Base-by-base conservation (phyloP, 2,888 invertebrate genomes). In the Diogma glabrata region DNA sequence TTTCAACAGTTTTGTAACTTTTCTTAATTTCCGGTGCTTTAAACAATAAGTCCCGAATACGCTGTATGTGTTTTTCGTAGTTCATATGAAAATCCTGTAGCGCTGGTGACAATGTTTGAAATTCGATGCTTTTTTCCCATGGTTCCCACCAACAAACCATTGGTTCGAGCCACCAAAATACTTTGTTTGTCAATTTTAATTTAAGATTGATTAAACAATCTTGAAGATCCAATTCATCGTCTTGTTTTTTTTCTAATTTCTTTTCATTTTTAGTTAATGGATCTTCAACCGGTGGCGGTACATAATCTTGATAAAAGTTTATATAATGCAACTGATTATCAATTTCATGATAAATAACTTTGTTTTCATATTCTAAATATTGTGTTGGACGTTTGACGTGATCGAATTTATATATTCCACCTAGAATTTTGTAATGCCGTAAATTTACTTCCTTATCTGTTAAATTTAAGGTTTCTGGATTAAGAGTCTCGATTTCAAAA, bases 101-200 rank as follows among this genome's bases (percentile, higher is more conserved):
- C 3, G 20, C 28, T 8, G 17, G 22, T 7, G 28, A 12, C 8
- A 48, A 28, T 8, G 20, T 22, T 14, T 14, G 3, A 22, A 48
- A 48, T 48, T 48, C 33, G 5, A 33, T n/a, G 14, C 30, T 30
- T 38, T 24, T 33, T 49, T 20, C 23, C 49, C 49, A 49, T 10
- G 49, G 49, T 36, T 49, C 49, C 49, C 49, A 49, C 9, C 12
- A 36, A 10, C 36, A 33, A 23, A 49, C 30, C n/a, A 36, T 49
- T 36, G 49, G 49, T 10, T 33, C 36, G 23, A 2, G 12, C 36
- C 22, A 47, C 43, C 43, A 43, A 14, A n/a, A 43, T 22, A 43
- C 43, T 22, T 20, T 20, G 23, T 43, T 14, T 20, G 8, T 43
- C 10, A 43, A n/a, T 22, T 22, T 43, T 14, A 43, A 20, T 4